These are phyloP conservation scores for Anomalospiza imberbis DNA, from an alignment of 2,797 vertebrate genomes.

Conservation along the genomic window DNA sequence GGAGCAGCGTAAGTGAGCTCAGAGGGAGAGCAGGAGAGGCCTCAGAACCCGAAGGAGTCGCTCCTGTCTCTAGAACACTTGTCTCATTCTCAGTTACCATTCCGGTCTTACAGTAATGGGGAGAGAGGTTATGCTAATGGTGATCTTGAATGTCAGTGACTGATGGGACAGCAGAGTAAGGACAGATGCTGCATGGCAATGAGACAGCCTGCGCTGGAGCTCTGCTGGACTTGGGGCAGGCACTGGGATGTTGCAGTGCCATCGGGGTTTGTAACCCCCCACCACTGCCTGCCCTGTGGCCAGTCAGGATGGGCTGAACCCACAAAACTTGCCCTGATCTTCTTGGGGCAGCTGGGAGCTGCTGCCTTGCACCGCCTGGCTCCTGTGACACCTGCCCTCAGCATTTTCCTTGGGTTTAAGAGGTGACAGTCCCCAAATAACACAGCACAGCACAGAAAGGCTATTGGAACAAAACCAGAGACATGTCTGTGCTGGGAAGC, in stretches of 20 bases:
- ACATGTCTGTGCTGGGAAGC: neutral
- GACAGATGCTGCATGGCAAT: constrained; percentile 41
- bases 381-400: neutral
- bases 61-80: constrained; percentile 50
- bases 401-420: neutral
- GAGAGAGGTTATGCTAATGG: constrained; percentile 58
- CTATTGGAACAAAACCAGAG: neutral
- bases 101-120: constrained; percentile 14
- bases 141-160: constrained; percentile 44
- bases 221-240: neutral
- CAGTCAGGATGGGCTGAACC: neutral
- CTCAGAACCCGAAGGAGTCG: constrained; percentile 36
- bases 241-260: neutral
- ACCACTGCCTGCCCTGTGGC: accelerated
- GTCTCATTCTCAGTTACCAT: constrained; percentile 32
- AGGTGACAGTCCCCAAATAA: neutral
- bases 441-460: neutral
- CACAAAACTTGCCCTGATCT: neutral
- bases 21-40: constrained; percentile 37
- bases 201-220: neutral
- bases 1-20: constrained; percentile 46
- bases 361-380: neutral
- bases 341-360: neutral
- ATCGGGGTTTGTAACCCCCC: neutral
- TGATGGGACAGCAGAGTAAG: constrained; percentile 38